Conservation (phyloP, 2,888 invertebrate genomes). For the Amiota communis region DNA sequence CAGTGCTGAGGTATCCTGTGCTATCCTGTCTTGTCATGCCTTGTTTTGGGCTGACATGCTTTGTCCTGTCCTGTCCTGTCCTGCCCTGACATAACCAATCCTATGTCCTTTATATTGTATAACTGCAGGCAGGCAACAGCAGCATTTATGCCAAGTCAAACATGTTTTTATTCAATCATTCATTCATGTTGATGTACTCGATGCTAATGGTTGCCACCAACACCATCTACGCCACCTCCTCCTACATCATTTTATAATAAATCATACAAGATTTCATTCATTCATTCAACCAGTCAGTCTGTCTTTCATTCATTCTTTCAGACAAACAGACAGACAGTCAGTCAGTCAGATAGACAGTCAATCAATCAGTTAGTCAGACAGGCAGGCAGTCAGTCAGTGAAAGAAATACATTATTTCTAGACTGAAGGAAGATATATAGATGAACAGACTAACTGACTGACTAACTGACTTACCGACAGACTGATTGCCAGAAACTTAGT, state of each 20-base stretch:
- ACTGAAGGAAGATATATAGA: too few relatives aligned
- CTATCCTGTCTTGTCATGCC: not conserved
- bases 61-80: constrained; percentile 7
- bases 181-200: not conserved
- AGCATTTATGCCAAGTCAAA: too few relatives aligned
- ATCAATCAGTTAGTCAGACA: too few relatives aligned
- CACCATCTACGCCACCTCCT: not conserved
- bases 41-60: not conserved
- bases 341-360: not conserved
- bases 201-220: not conserved
- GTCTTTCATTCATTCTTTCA: not conserved
- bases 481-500: too few relatives aligned
- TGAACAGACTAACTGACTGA: too few relatives aligned
- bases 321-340: not conserved
- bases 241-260: not conserved
- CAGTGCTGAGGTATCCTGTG: not conserved
- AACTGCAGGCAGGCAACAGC: too few relatives aligned
- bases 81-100: not conserved
- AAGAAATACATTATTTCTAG: too few relatives aligned
- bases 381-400: too few relatives aligned
- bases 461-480: too few relatives aligned
- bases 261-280: not conserved
- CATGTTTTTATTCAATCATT: too few relatives aligned
- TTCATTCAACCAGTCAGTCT: not conserved
- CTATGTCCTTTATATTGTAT: not conserved